Evolutionary conservation across 2,113 vertebrate genomes (phyloP), one percentile per base, ranked within the genome.

Genomic region (Prolemur simus): DNA sequence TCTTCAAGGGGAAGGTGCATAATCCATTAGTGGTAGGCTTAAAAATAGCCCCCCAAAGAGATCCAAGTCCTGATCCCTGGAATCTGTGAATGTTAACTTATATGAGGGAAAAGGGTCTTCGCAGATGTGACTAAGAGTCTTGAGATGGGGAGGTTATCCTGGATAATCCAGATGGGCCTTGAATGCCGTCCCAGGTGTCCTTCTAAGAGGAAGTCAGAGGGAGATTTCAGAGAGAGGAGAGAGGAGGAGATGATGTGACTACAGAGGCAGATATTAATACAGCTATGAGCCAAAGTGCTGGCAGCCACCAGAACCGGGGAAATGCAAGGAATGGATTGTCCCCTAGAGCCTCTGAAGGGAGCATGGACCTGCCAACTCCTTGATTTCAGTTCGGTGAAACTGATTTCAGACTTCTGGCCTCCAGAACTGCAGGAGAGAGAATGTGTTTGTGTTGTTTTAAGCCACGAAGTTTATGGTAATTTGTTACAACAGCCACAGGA

Each of bases 21-120:
- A 39, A 20, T 84, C n/a, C 45, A n/a, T 73, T n/a, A 39, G 32
- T 32, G 25, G 23, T 37, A 27, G 42, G 0, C 25, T 87, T 37
- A 71, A 86, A 73, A 58, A 34, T 42, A 11, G 4, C n/a, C 17
- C 32, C 20, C 15, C 8, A 17, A 56, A 47, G 63, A 78, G 17
- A 34, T 17, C 32, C 3, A 20, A 17, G 15, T 21, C 20, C 32
- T 82, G 47, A 69, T 68, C 34, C 49, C 5, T 58, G 49, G 25
- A 20, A 18, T 29, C 9, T 87, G 5, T 29, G 49, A 83, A 9
- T n/a, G 25, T 84, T 58, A 49, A 71, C 71, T 66, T 84, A 42
- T 14, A 8, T 25, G 29, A 2, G 10, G 34, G 0, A 10, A 20
- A 8, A 17, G 14, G 32, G 13, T 3, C 37, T 66, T 52, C 52